Percentiles rank a stretch among this genome's conserved stretches.
These are phyloP conservation scores for Cyphomyrus plagiostoma DNA, from an alignment of 2,113 vertebrate genomes.

Conservation along the genomic window DNA sequence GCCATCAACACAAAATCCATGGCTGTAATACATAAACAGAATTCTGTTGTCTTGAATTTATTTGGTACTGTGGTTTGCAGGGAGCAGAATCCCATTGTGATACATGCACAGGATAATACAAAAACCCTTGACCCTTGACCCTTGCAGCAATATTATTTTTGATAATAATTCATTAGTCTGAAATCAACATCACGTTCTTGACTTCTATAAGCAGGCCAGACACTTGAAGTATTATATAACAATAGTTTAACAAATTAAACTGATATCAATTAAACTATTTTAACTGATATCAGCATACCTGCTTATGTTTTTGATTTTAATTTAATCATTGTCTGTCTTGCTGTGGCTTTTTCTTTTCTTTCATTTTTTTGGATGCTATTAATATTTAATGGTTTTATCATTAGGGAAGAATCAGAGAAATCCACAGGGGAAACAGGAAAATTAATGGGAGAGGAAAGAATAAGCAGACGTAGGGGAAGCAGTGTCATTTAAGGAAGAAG, in stretches of 20 bases:
- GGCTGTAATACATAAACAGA: neutral
- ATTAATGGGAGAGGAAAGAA: neutral
- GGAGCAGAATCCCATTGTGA: neutral
- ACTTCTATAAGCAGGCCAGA: neutral
- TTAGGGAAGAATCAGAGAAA: neutral
- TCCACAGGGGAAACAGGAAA: neutral
- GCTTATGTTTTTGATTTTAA: neutral
- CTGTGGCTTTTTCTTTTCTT: neutral
- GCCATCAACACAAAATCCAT: neutral
- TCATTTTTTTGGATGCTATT: neutral
- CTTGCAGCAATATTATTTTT: neutral
- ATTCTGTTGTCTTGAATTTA: neutral
- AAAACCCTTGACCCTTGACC: neutral
- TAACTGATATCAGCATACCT: neutral
- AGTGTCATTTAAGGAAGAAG: neutral
- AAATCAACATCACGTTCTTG: neutral
- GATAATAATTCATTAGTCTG: neutral
- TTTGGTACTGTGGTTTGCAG: neutral
- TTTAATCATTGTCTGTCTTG: neutral
- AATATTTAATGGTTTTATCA: slow-evolving; percentile 13
- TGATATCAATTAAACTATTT: neutral
- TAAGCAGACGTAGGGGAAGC: neutral
- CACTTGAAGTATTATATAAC: neutral
- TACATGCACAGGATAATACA: neutral
- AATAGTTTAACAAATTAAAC: neutral